These are phyloP conservation scores for Nicator chloris DNA, from an alignment of 2,113 vertebrate genomes.

Conservation along the genomic window DNA sequence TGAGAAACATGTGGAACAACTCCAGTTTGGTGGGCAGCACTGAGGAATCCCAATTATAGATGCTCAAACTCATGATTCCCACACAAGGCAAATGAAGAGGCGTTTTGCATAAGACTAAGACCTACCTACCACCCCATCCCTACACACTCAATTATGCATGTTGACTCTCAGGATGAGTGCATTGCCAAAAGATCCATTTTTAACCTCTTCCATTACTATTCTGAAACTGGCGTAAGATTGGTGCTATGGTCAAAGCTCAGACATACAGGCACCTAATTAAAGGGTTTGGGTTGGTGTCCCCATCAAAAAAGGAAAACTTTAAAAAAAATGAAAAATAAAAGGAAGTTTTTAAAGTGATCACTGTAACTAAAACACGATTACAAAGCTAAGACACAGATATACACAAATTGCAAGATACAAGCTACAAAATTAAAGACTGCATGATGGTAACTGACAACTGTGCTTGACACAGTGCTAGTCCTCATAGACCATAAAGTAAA, in stretches of 20 bases:
- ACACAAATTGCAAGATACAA: background rate
- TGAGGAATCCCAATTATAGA: background rate
- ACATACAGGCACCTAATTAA: background rate
- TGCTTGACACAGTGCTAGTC: background rate
- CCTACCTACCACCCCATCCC: background rate
- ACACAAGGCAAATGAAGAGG: background rate
- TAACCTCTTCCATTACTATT: background rate
- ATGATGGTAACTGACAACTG: background rate
- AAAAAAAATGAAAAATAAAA: background rate
- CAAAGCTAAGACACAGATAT: background rate
- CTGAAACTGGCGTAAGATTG: background rate
- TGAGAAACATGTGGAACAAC: background rate
- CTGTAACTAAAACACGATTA: background rate
- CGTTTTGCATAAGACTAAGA: background rate
- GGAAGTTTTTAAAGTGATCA: background rate
- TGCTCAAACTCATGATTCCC: background rate
- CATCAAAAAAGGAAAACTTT: background rate
- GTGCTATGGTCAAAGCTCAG: background rate
- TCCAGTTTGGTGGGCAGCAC: background rate
- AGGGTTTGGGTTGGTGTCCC: background rate
- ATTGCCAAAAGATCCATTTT: background rate
- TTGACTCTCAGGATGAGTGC: background rate
- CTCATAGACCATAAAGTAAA: background rate
- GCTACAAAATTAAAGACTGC: background rate
- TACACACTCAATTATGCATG: background rate